phyloP scores from a whole-genome alignment of 2,797 vertebrate genomes.

The Sarcophilus harrisii region DNA sequence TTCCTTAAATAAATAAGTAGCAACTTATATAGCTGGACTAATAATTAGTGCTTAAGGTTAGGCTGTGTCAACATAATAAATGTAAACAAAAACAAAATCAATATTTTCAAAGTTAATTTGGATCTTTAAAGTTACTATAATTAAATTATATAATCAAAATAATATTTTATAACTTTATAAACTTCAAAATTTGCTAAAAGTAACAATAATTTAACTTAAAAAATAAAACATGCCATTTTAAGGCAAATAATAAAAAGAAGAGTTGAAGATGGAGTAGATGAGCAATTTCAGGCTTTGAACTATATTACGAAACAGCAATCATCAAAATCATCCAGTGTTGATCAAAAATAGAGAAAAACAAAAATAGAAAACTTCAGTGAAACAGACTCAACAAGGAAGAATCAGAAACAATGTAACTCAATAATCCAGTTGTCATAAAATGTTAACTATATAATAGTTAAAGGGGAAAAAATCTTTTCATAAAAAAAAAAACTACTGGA shows the following conservation, averaged over 20 bases:
- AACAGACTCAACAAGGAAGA: background rate
- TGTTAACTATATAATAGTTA: background rate
- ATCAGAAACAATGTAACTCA: background rate
- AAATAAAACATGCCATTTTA: background rate
- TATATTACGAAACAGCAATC: background rate
- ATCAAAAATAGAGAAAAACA: background rate
- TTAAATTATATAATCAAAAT: background rate
- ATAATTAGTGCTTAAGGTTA: background rate
- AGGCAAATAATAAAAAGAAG: background rate
- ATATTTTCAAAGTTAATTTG: background rate
- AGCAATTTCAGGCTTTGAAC: background rate
- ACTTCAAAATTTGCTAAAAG: background rate
- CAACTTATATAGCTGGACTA: background rate
- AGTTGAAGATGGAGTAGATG: background rate
- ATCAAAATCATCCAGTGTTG: background rate
- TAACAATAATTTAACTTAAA: background rate
- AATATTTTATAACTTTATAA: background rate
- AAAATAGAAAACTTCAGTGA: background rate
- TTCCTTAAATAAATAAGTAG: background rate
- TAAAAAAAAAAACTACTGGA: background rate
- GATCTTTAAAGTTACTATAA: background rate
- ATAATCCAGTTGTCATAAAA: background rate
- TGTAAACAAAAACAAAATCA: background rate
- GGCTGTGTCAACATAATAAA: background rate
- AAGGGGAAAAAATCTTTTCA: background rate